Conservation (phyloP, 1,140 invertebrate genomes). For the Neodiprion pinetum region DNA sequence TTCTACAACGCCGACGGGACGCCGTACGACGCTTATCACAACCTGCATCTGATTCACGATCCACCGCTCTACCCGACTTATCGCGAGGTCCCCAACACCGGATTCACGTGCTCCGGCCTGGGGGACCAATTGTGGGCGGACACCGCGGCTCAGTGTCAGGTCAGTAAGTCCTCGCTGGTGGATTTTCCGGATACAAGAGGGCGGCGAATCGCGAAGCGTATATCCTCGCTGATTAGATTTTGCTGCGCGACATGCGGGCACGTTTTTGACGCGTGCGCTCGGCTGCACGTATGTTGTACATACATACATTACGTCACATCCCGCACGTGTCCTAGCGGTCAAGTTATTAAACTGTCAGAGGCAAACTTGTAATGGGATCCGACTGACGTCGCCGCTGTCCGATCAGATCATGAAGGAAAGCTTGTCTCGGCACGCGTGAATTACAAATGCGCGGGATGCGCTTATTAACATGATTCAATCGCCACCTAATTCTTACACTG, state of each 20-base stretch:
- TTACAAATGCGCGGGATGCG: no score
- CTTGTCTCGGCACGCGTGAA: neutral
- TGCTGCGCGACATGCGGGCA: no score
- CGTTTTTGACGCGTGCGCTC: no score
- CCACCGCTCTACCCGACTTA: slow-evolving; percentile 64
- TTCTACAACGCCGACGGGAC: slow-evolving; percentile 40
- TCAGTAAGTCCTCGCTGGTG: slow-evolving; percentile 31
- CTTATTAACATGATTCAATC: no score
- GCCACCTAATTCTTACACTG: no score
- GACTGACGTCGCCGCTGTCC: neutral
- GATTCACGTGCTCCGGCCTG: slow-evolving; percentile 58
- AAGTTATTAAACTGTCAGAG: slow-evolving; percentile 13
- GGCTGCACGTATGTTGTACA: no score
- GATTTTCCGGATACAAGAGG: no score
- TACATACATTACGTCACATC: no score
- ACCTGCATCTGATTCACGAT: slow-evolving; percentile 61
- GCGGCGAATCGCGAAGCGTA: no score
- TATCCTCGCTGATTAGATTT: neutral
- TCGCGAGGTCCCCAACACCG: slow-evolving; percentile 54
- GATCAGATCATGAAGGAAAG: neutral
- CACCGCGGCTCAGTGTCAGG: slow-evolving; percentile 62
- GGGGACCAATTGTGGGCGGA: slow-evolving; percentile 63
- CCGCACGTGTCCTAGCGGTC: no score
- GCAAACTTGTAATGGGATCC: neutral
- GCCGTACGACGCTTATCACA: slow-evolving; percentile 64